Base-by-base conservation (phyloP, 1,140 invertebrate species). In the Drosophila quadrilineata region DNA sequence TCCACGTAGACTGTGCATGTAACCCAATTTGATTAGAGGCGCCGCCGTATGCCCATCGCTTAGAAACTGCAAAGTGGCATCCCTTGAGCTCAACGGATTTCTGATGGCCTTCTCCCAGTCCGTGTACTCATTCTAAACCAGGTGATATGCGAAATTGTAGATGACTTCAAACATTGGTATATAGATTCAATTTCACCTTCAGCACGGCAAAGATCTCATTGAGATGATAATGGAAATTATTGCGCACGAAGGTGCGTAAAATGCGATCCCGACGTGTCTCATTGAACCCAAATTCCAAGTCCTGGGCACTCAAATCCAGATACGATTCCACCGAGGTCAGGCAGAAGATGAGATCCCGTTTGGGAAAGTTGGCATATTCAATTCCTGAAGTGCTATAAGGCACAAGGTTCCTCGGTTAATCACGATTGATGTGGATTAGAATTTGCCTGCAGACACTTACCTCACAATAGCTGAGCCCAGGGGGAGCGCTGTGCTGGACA, bases 131-230 rank as follows among this genome's bases (percentile, higher is more conserved):
- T 97, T 98, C 90, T 89, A 46, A 4, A 58, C 35, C 24, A 10
- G 40, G 48, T 19, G 9, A 29, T 29, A 29, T n/a, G 10, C 10
- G 2, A 29, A 8, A 29, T 8, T 16, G 33, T 35, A 16, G 16
- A 14, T 35, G 14, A 3, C n/a, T n/a, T n/a, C 10, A 33, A 12
- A 21, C 36, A 21, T 16, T n/a, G 1, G 21, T 16, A n/a, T 38
- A 3, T 2, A 14, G 8, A 0, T 2, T 9, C 8, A 6, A 35
- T 14, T 12, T 50, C 9, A 89, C 89, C 88, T 96, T 95, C 45
- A 97, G 91, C 21, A 96, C 96, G 12, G 95, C 96, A 91, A 95
- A 97, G 75, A 96, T 97, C 90, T 97, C 96, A 90, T 97, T 96
- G 50, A 96, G 92, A 91, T 97, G 96, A 90, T 95, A 97, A 74